phyloP scores from a whole-genome alignment of 2,888 invertebrate species.

The Carabus problematicus region DNA sequence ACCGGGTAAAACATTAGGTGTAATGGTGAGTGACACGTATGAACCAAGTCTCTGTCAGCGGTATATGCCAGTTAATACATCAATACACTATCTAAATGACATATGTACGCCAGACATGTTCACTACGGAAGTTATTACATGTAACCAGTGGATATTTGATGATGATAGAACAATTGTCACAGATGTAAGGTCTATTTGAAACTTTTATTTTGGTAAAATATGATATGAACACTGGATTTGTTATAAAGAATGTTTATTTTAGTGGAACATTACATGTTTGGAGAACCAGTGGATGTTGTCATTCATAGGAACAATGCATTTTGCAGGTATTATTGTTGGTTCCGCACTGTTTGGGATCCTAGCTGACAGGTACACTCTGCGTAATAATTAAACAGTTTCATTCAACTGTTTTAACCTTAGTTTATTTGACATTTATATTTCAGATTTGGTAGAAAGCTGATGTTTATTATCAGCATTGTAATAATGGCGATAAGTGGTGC shows the following conservation, averaged over 20 bases:
- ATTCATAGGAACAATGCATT: constrained; percentile 68
- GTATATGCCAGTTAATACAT: constrained; percentile 49
- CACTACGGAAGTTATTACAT: constrained; percentile 55
- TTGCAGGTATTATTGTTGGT: constrained; percentile 68
- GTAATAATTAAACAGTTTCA: too few relatives aligned
- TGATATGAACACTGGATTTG: constrained; percentile 19
- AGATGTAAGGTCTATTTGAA: constrained; percentile 60
- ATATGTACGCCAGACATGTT: constrained; percentile 58
- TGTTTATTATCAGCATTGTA: constrained; percentile 65
- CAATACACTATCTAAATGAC: constrained; percentile 45
- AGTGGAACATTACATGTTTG: constrained; percentile 68
- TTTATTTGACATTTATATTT: constrained; percentile 36
- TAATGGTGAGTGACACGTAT: constrained; percentile 46
- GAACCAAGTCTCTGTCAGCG: constrained; percentile 54
- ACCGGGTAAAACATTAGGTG: constrained; percentile 54
- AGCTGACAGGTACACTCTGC: constrained; percentile 67
- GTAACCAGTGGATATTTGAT: constrained; percentile 64
- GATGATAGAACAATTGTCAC: constrained; percentile 65
- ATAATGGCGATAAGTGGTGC: constrained; percentile 67
- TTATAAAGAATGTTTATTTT: constrained; percentile 47
- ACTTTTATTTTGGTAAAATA: background rate
- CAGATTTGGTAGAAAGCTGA: constrained; percentile 67
- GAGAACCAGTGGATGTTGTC: constrained; percentile 69
- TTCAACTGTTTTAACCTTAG: too few relatives aligned
- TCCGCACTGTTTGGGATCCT: constrained; percentile 66